Conservation (phyloP, 2,888 invertebrate genomes). For the Sacculina carcini region DNA sequence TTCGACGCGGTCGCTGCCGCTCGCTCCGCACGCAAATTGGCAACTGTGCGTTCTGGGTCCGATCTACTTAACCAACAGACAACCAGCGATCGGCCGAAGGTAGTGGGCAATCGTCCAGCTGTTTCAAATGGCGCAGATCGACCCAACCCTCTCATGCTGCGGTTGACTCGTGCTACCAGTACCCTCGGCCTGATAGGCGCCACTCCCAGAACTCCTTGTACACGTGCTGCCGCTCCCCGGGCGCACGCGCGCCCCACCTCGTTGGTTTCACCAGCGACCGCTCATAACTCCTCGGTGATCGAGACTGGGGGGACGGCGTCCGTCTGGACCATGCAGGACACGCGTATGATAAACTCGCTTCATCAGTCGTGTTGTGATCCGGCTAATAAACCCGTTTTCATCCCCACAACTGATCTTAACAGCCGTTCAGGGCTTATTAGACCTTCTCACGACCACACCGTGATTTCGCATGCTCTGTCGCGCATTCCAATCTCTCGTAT, state of each 20-base stretch:
- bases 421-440: no score
- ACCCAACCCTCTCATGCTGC: no score
- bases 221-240: no score
- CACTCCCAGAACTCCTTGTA: background rate
- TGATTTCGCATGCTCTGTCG: background rate
- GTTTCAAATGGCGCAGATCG: slow-evolving; percentile 18
- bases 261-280: background rate
- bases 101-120: slow-evolving; percentile 16
- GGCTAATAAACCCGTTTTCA: background rate
- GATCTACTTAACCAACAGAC: slow-evolving; percentile 5
- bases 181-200: background rate
- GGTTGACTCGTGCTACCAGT: slow-evolving; percentile 5
- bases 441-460: background rate
- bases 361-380: no score
- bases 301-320: background rate
- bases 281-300: background rate
- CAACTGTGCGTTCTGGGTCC: slow-evolving; percentile 12
- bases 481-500: background rate
- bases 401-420: no score
- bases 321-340: background rate
- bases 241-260: no score
- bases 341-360: no score
- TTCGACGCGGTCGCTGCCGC: background rate
- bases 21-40: no score
- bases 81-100: slow-evolving; percentile 13